Percentiles rank a stretch among this genome's conserved stretches.
Conservation (phyloP, 2,113 vertebrate species). For the Anhinga rufa region DNA sequence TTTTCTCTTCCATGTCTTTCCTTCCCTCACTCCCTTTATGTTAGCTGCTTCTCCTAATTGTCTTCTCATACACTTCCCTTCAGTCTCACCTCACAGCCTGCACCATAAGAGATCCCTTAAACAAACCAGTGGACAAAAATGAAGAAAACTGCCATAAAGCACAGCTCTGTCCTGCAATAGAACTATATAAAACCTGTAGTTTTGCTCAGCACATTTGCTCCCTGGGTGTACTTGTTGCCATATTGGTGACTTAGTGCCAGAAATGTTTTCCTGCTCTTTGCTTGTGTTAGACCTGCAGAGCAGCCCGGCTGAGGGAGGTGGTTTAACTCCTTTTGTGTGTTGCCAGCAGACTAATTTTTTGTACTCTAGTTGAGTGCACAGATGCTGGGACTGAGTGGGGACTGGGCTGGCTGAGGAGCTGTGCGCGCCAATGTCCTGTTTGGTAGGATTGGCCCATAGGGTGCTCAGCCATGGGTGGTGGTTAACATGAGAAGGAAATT, state of each 20-base stretch:
- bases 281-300: background rate
- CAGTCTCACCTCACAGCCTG: background rate
- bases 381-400: background rate
- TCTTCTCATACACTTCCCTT: background rate
- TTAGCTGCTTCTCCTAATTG: background rate
- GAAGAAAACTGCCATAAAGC: background rate
- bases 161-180: background rate
- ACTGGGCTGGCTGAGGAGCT: background rate
- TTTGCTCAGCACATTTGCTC: background rate
- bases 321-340: background rate
- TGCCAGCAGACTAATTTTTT: background rate
- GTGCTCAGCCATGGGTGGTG: background rate
- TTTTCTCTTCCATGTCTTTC: background rate
- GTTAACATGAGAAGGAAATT: background rate
- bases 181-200: background rate
- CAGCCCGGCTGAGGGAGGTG: background rate
- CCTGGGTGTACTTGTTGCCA: background rate
- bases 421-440: rapidly evolving
- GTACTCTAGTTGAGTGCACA: background rate
- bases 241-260: background rate
- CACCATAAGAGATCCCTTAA: background rate
- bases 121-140: background rate
- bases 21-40: background rate
- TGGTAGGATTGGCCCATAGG: background rate
- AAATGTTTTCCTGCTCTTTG: background rate